Base-by-base conservation (phyloP, 1,140 invertebrate genomes). In the Drosophila mojavensis region DNA sequence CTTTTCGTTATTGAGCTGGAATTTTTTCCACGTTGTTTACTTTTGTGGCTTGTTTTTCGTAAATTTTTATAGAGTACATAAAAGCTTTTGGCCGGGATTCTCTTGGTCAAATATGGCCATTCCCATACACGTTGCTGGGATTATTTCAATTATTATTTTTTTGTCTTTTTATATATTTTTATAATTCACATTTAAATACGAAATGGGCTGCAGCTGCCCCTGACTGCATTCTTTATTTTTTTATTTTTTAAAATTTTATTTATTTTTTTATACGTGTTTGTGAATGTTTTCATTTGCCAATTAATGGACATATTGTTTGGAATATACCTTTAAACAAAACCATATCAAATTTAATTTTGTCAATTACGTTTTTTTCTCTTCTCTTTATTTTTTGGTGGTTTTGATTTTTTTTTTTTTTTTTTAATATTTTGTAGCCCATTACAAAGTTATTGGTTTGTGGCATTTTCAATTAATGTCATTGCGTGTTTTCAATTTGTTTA, bases 281-380 rank as follows among this genome's bases (percentile, higher is more conserved):
- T n/a, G 15, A 66, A 53, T 67, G 63, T 66, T 84, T 85, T 78
- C 73, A 50, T 85, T 85, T 85, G 51, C 55, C 78, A 86, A 85
- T 85, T 85, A 81, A 85, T 81, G 63, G 70, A 68, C 76, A 81
- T 85, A 85, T 78, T 85, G 81, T 86, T 75, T 81, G 63, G 54
- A 26, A 61, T 74, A 61, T 68, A 65, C 65, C 69, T 68, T 75
- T 53, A 62, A 84, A 81, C 68, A 72, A 78, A 80, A 9, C 43
- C n/a, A 6, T 65, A 48, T 56, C 48, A 51, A 65, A 56, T 67
- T 81, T 70, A 39, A 80, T 67, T 84, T 85, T 77, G 39, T n/a
- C 62, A 69, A 47, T 64, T 78, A 50, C 26, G 10, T 41, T 41
- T 43, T 48, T 30, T 26, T n/a, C 26, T 43, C 7, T 13, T 41